phyloP scores from a whole-genome alignment of 2,888 invertebrate species.

The Argyresthia goedartella region DNA sequence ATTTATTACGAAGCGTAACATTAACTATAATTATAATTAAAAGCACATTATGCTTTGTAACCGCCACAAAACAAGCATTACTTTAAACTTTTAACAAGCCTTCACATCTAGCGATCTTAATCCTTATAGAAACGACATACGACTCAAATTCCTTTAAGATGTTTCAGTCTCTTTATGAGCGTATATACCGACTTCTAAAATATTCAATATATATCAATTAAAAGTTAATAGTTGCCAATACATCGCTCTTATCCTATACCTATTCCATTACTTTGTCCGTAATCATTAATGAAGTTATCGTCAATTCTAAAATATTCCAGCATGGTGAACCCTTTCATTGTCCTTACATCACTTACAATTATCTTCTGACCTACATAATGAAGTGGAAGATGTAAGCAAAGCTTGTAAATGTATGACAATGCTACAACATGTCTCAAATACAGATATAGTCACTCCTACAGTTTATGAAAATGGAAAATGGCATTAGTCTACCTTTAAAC shows the following conservation, averaged over 20 bases:
- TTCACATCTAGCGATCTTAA: neutral
- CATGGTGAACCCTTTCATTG: no score
- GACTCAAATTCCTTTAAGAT: neutral
- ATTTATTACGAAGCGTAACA: slow-evolving; percentile 17
- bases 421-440: neutral
- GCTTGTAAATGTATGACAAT: slow-evolving; percentile 4
- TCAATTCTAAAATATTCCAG: neutral
- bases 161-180: neutral
- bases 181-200: neutral
- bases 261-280: neutral
- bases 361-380: neutral
- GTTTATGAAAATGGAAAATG: slow-evolving; percentile 2
- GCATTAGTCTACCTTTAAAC: neutral
- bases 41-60: neutral
- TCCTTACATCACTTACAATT: no score
- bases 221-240: neutral
- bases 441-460: neutral
- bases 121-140: neutral
- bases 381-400: slow-evolving; percentile 4
- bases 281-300: neutral
- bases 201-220: no score
- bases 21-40: slow-evolving; percentile 1
- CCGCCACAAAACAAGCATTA: no score
- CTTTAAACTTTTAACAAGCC: no score
- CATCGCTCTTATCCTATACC: neutral